A percentile compares a stretch with the other conserved stretches of the same genome.
phyloP scores from a whole-genome alignment of 2,888 invertebrate species.

The Drosophila robusta region DNA sequence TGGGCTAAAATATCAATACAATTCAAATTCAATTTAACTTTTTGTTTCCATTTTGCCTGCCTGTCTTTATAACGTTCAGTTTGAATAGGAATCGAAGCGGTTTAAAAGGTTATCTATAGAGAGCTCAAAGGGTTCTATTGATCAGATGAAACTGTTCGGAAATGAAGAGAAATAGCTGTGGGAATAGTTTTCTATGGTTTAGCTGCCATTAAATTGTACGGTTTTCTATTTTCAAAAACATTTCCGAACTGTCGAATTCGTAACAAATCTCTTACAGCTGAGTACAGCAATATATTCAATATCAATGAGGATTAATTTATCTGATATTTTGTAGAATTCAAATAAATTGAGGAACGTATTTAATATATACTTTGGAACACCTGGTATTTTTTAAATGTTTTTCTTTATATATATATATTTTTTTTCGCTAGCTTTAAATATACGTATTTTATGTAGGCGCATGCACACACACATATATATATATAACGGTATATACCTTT shows the following conservation, averaged over 20 bases:
- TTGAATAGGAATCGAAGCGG: conserved; percentile 28
- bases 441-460: background rate
- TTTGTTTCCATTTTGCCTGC: background rate
- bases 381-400: background rate
- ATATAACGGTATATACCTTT: conserved; percentile 18
- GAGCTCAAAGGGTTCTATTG: background rate
- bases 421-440: conserved; percentile 8
- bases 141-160: too few species aligned
- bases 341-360: conserved; percentile 30
- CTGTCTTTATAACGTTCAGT: conserved; percentile 2
- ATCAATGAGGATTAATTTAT: conserved; percentile 18
- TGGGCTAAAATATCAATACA: conserved; percentile 66
- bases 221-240: background rate
- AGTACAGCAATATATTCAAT: conserved; percentile 17
- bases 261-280: background rate
- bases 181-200: background rate
- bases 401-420: background rate
- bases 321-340: conserved; percentile 4
- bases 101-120: conserved; percentile 1
- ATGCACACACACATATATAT: conserved; percentile 9
- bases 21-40: conserved; percentile 9
- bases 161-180: too few species aligned
- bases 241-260: background rate
- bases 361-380: conserved; percentile 11
- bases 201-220: conserved; percentile 1